Evolutionary conservation across 2,888 invertebrate species (phyloP).

Genomic region (Amphipyra tragopoginis): DNA sequence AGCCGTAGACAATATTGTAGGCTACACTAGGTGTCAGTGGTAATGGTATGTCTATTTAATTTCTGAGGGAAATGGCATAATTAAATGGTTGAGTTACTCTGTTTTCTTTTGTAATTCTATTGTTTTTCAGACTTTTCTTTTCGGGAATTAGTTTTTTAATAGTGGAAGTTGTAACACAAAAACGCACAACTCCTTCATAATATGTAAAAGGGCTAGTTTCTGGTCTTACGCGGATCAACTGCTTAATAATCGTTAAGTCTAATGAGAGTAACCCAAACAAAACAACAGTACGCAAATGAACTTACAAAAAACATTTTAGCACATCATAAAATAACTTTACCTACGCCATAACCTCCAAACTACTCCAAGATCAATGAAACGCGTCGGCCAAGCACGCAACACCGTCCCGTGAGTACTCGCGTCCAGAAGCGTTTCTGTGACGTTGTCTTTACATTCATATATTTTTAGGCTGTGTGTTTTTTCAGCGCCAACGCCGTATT

Average conservation of each 20-base stretch:
- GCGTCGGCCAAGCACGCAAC: constrained; percentile 45
- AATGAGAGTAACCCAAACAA: constrained; percentile 10
- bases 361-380: constrained; percentile 42
- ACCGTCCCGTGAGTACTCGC: constrained; percentile 40
- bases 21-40: background rate
- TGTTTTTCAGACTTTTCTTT: too few relatives aligned
- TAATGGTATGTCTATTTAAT: background rate
- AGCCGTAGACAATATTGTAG: background rate
- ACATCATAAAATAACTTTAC: constrained; percentile 16
- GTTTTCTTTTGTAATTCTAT: too few relatives aligned
- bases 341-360: constrained; percentile 13
- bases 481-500: constrained; percentile 25
- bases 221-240: background rate
- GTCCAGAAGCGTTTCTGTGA: constrained; percentile 22
- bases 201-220: too few relatives aligned
- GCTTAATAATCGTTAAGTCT: constrained; percentile 6
- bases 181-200: too few relatives aligned
- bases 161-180: too few relatives aligned
- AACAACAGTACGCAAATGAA: constrained; percentile 3
- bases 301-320: constrained; percentile 14
- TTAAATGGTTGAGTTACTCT: too few relatives aligned
- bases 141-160: too few relatives aligned
- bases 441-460: constrained; percentile 51
- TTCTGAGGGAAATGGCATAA: background rate
- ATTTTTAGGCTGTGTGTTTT: constrained; percentile 49